Base-by-base conservation (phyloP, 2,888 invertebrate species). In the Schizaphis graminum region DNA sequence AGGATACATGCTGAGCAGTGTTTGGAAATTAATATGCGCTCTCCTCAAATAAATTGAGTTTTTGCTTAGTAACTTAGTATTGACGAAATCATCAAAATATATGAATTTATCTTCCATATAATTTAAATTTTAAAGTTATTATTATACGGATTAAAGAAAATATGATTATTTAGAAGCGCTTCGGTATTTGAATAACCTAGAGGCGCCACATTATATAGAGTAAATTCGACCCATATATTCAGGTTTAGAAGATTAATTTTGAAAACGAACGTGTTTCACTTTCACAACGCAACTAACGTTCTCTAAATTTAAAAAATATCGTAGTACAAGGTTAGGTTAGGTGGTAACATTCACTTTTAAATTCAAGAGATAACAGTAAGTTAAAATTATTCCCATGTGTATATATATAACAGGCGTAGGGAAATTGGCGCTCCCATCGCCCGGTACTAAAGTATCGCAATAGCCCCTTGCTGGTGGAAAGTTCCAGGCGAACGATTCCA, bases 361-460 rank as follows among this genome's bases (percentile, higher is more conserved):
- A 77, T 21, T 2, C 21, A 35, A 77, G 77, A 35, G 77, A 77
- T 77, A 77, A 77, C 77, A 77, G 35, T n/a, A n/a, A n/a, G n/a
- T 35, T 77, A 77, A 77, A 21, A 77, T 77, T 35, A 35, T 77
- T 67, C 67, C 35, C n/a, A 16, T 16, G 7, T 21, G 16, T 4
- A n/a, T 11, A 3, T 28, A 16, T 13, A 61, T 28, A 61, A 53
- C n/a, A 49, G 11, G 89, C 56, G 57, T 89, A 89, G 89, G 89
- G 57, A 89, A 89, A 57, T 57, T 89, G 89, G 89, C 57, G 89
- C 44, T 26, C 89, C 57, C 89, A 89, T 61, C 57, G 26, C 41
- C 89, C 61, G 57, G 26, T 89, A 61, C 89, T 89, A 89, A 57
- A 26, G 89, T 89, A 89, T 89, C 57, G 89, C 57, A 89, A 57